These are phyloP conservation scores for Himalopsyche kuldschensis DNA, from an alignment of 2,888 invertebrate species.

Conservation along the genomic window DNA sequence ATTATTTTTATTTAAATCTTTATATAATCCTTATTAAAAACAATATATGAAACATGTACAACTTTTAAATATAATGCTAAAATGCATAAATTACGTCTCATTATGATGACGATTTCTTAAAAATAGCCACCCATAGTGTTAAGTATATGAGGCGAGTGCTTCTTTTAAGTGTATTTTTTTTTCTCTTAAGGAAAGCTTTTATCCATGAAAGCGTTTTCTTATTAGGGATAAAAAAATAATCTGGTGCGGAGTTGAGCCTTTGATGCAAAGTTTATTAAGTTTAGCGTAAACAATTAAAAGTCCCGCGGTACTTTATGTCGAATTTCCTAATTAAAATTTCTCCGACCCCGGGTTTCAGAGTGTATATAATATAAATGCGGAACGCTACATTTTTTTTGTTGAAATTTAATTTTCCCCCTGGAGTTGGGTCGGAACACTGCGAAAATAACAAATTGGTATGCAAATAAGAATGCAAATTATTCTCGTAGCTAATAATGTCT, in stretches of 20 bases:
- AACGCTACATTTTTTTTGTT: neutral
- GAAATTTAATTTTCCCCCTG: neutral
- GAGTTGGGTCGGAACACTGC: neutral
- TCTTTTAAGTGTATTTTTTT: no score
- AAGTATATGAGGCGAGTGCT: no score
- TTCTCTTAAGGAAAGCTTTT: neutral
- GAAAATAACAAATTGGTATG: neutral
- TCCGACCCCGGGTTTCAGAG: neutral
- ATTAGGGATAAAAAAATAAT: neutral
- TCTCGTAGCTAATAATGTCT: neutral
- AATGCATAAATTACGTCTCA: no score
- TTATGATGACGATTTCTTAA: no score
- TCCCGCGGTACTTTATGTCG: neutral
- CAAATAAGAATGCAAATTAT: neutral
- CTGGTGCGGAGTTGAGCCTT: neutral
- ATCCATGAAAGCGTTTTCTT: neutral
- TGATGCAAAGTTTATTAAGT: neutral
- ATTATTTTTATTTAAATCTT: no score
- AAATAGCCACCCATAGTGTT: no score
- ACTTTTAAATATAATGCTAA: no score
- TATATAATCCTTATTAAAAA: no score
- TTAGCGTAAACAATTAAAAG: neutral
- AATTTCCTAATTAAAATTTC: neutral
- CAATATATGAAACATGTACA: no score
- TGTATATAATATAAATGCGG: neutral